Conservation (phyloP, 2,888 invertebrate genomes). For the Hyposoter dolosus region DNA sequence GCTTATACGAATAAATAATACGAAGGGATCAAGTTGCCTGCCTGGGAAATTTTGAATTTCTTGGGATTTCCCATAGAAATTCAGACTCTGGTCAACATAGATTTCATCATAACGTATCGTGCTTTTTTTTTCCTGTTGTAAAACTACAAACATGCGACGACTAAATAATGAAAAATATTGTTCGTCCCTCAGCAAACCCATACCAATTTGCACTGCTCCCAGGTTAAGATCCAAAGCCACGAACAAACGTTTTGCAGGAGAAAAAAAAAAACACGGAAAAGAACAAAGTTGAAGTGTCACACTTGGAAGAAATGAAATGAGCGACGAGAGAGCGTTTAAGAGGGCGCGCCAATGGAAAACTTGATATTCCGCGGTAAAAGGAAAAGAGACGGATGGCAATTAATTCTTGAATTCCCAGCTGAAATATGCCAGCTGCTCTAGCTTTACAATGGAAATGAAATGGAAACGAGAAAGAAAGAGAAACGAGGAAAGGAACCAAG, state of each 20-base stretch:
- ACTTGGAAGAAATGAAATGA: not conserved
- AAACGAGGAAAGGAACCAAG: conserved; percentile 1
- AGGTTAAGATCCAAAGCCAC: not conserved
- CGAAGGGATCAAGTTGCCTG: not conserved
- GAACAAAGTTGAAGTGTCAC: not conserved
- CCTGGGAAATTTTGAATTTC: not conserved
- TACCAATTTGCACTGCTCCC: not conserved
- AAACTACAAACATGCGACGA: not conserved
- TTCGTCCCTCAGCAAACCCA: not conserved
- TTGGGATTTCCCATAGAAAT: not conserved
- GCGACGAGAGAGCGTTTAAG: conserved; percentile 17
- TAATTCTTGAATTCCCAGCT: conserved; percentile 61
- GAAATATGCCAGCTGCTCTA: conserved; percentile 40
- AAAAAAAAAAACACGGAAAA: not conserved
- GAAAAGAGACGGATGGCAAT: conserved; percentile 57
- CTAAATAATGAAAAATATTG: not conserved
- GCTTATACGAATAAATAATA: conserved; percentile 22
- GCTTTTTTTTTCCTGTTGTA: not conserved
- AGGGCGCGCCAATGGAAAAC: conserved; percentile 24
- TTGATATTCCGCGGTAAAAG: conserved; percentile 36
- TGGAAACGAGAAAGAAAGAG: conserved; percentile 17
- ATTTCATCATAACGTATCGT: not conserved
- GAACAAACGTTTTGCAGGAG: not conserved
- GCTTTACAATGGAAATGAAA: conserved; percentile 26
- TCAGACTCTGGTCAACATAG: not conserved